Evolutionary conservation across 1,140 invertebrate species (phyloP).

Genomic region (Dendrolimus kikuchii): DNA sequence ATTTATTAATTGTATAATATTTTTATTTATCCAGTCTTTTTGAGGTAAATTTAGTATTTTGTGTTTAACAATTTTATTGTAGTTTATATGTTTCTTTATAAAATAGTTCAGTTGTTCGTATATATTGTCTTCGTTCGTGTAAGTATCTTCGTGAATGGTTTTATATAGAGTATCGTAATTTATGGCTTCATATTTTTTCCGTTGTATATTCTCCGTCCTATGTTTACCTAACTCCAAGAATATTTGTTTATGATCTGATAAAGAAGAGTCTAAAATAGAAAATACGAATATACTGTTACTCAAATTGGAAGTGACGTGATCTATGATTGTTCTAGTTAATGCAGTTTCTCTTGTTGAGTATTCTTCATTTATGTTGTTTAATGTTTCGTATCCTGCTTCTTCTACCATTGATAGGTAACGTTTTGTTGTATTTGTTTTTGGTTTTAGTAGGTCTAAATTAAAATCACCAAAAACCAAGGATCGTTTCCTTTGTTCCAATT

Average conservation of each 20-base stretch:
- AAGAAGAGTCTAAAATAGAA: constrained; percentile 17
- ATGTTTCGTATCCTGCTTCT: background rate
- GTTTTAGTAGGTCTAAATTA: constrained; percentile 1
- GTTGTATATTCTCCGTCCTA: constrained; percentile 5
- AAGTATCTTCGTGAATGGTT: background rate
- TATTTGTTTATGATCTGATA: constrained; percentile 26
- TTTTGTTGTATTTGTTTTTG: background rate
- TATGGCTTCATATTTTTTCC: constrained; percentile 10
- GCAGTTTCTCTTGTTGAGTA: constrained; percentile 3
- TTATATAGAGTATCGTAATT: constrained; percentile 15
- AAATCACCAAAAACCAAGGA: constrained; percentile 3
- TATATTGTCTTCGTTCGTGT: constrained; percentile 6
- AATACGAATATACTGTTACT: constrained; percentile 9
- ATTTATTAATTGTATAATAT: constrained; percentile 19
- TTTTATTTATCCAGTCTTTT: constrained; percentile 28
- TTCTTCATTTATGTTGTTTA: background rate
- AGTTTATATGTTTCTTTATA: constrained; percentile 8
- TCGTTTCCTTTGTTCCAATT: constrained; percentile 1
- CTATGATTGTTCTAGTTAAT: constrained; percentile 3
- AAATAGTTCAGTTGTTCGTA: constrained; percentile 10
- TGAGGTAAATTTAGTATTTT: constrained; percentile 21
- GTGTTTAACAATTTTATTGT: constrained; percentile 16
- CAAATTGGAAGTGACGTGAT: constrained; percentile 1
- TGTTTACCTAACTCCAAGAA: constrained; percentile 13
- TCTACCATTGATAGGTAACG: background rate